Evolutionary conservation across 2,113 vertebrate genomes (phyloP).

Genomic region (Amblyornis subalaris): DNA sequence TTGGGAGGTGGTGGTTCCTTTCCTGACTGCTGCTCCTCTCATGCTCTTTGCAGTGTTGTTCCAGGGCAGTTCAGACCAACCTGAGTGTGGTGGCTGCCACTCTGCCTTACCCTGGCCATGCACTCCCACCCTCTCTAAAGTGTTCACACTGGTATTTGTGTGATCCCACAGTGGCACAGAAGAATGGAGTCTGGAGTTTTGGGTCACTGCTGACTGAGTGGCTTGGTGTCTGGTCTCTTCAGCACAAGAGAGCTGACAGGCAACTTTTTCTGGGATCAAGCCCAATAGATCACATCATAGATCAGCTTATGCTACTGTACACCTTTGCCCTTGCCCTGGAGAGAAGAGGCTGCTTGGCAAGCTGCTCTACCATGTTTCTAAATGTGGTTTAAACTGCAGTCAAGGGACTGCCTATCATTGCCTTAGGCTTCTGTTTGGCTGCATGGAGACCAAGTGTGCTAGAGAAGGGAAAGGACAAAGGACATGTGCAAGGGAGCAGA

Average conservation of each 20-base stretch:
- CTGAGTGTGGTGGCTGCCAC: background rate
- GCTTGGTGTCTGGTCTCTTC: background rate
- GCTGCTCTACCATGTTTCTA: background rate
- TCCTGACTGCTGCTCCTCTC: background rate
- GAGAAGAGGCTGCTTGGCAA: background rate
- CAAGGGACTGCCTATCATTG: background rate
- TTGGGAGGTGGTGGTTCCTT: background rate
- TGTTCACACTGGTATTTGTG: background rate
- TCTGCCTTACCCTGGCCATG: background rate
- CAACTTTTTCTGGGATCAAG: background rate
- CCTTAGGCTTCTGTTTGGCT: background rate
- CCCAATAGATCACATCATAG: background rate
- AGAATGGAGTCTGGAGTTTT: background rate
- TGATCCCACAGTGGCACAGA: background rate
- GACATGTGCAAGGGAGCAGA: background rate
- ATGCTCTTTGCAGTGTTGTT: background rate
- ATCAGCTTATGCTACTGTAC: background rate
- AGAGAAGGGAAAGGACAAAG: background rate
- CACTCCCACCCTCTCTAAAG: background rate
- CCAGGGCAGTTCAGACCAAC: background rate
- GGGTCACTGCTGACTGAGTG: background rate
- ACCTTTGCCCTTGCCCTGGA: background rate
- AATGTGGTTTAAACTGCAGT: background rate
- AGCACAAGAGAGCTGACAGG: background rate
- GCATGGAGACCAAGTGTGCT: background rate